Evolutionary conservation across 2,113 vertebrate genomes (phyloP).

Genomic region (Paramormyrops kingsleyae): DNA sequence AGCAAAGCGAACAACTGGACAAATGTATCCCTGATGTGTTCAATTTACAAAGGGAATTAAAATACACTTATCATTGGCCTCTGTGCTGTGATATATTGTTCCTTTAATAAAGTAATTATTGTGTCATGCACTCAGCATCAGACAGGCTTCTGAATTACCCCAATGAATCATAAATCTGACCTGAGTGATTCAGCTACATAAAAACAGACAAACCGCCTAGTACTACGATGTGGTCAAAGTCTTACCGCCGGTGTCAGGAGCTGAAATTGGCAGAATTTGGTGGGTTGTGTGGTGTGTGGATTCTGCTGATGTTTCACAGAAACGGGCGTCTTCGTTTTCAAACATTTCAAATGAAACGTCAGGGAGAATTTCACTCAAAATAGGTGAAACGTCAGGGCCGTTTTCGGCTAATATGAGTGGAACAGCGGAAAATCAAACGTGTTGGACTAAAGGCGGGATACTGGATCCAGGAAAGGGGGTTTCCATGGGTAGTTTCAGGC

Average conservation of each 20-base stretch:
- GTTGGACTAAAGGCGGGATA: not conserved
- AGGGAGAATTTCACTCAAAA: not conserved
- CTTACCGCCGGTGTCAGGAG: not conserved
- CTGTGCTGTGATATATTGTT: not conserved
- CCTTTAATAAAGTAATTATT: not conserved
- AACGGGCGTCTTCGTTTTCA: not conserved
- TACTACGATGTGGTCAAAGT: not conserved
- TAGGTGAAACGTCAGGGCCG: not conserved
- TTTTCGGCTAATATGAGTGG: not conserved
- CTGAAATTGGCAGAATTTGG: not conserved
- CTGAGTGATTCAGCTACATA: constrained; percentile 4
- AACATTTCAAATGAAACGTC: not conserved
- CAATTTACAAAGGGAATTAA: not conserved
- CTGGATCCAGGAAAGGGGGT: not conserved
- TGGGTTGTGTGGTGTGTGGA: not conserved
- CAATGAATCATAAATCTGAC: not conserved
- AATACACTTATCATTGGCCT: not conserved
- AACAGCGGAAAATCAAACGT: not conserved
- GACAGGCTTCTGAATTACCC: not conserved
- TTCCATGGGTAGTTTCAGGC: not conserved
- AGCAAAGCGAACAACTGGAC: not conserved
- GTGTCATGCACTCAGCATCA: not conserved
- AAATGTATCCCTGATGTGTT: not conserved
- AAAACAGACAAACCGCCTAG: not conserved
- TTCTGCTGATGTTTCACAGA: not conserved